phyloP scores from a whole-genome alignment of 2,797 vertebrate species.

The Emys orbicularis region DNA sequence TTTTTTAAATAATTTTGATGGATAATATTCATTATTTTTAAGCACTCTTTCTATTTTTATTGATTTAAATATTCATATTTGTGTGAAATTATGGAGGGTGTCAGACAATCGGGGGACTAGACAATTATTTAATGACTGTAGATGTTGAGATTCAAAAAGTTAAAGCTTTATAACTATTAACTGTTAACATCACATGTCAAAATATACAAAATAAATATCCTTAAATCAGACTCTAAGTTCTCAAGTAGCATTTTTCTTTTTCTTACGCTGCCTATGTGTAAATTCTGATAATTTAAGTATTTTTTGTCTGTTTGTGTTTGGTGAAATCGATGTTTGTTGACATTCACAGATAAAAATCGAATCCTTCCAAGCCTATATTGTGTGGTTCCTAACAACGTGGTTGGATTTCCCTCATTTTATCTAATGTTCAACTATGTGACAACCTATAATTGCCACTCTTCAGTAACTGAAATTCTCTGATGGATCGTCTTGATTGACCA shows the following conservation, averaged over 20 bases:
- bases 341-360: neutral
- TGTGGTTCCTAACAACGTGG: neutral
- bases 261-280: neutral
- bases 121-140: neutral
- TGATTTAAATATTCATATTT: neutral
- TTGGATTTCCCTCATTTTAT: neutral
- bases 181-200: neutral
- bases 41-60: neutral
- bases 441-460: neutral
- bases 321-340: neutral
- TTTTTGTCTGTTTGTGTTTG: neutral
- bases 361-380: neutral
- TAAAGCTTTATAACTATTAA: neutral
- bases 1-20: neutral
- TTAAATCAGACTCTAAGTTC: neutral
- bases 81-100: neutral
- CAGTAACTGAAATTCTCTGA: conserved; percentile 1
- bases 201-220: neutral
- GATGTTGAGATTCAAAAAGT: neutral
- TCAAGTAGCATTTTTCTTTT: neutral
- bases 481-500: neutral
- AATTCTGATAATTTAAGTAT: neutral
- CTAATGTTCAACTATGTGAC: neutral
- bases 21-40: neutral
- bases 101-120: neutral